Conservation (phyloP, 2,797 vertebrate genomes). For the Gallinago solitaria region DNA sequence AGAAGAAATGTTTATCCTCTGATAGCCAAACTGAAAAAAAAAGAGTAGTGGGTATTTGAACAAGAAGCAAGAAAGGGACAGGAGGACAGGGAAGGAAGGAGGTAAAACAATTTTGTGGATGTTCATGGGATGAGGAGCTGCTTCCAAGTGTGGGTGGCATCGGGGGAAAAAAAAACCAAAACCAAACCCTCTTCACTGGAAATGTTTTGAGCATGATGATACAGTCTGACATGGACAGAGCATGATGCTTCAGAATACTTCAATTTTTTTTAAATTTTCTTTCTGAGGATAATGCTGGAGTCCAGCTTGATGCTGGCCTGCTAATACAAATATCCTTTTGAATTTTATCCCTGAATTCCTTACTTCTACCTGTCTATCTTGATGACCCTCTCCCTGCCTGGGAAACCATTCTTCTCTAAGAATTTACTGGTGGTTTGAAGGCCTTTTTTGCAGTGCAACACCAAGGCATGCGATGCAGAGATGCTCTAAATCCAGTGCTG, state of each 20-base stretch:
- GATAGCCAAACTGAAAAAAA: not conserved
- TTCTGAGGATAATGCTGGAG: not conserved
- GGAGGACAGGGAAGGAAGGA: not conserved
- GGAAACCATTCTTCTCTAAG: not conserved
- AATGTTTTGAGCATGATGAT: not conserved
- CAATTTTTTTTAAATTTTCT: not conserved
- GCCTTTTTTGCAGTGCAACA: not conserved
- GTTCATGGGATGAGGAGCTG: not conserved
- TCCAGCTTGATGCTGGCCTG: not conserved
- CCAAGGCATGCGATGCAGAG: not conserved
- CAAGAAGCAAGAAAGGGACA: not conserved
- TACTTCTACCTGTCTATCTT: not conserved
- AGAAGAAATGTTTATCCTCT: not conserved
- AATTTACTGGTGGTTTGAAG: not conserved
- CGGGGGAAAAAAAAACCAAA: not conserved
- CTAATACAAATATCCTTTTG: not conserved
- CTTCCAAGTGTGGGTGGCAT: not conserved
- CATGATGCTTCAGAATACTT: not conserved
- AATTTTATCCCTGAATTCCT: not conserved
- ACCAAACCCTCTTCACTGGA: not conserved
- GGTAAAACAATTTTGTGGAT: not conserved
- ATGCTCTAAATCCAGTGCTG: not conserved
- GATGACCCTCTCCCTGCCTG: not conserved
- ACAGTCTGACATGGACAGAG: not conserved
- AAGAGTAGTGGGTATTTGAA: not conserved